A percentile compares a stretch with the other conserved stretches of the same genome.
These are phyloP conservation scores for Altica lythri DNA, from an alignment of 2,888 invertebrate genomes.

Conservation along the genomic window DNA sequence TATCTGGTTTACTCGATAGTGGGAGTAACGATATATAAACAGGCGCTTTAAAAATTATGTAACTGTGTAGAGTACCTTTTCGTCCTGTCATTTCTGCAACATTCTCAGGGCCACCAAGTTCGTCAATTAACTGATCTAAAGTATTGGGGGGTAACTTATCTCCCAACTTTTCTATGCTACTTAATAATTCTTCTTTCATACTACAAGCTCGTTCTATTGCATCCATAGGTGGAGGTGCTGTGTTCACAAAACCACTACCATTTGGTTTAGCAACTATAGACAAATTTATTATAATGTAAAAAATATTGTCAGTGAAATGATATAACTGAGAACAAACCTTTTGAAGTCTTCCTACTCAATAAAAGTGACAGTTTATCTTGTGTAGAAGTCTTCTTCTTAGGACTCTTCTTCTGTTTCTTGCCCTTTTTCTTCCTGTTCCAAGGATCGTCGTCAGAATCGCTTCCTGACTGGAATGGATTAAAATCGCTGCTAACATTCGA, in stretches of 20 bases:
- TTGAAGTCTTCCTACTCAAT: slow-evolving; percentile 60
- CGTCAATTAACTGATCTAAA: slow-evolving; percentile 96
- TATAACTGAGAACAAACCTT: slow-evolving; percentile 38
- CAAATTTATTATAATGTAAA: slow-evolving; percentile 1
- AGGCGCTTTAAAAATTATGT: too few species aligned
- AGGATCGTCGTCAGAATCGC: slow-evolving; percentile 78
- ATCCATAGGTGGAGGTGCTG: slow-evolving; percentile 72
- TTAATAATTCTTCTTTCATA: slow-evolving; percentile 91
- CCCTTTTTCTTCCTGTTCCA: slow-evolving; percentile 54
- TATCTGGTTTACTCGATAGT: not conserved
- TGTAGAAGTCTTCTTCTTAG: slow-evolving; percentile 58
- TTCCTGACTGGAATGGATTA: slow-evolving; percentile 87
- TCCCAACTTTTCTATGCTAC: slow-evolving; percentile 79
- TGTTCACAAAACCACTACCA: slow-evolving; percentile 53
- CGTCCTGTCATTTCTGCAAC: slow-evolving; percentile 99
- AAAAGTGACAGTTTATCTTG: slow-evolving; percentile 81
- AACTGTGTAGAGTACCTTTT: too few species aligned
- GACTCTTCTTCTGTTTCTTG: slow-evolving; percentile 52
- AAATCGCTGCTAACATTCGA: slow-evolving; percentile 79
- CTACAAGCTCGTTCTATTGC: slow-evolving; percentile 87
- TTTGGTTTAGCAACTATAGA: slow-evolving; percentile 48
- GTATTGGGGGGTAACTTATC: slow-evolving; percentile 93
- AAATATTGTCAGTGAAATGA: not conserved
- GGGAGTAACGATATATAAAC: slow-evolving; percentile 11
- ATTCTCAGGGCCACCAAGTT: slow-evolving; percentile 95